Base-by-base conservation (phyloP, 2,797 vertebrate genomes). In the Ataeniobius toweri region DNA sequence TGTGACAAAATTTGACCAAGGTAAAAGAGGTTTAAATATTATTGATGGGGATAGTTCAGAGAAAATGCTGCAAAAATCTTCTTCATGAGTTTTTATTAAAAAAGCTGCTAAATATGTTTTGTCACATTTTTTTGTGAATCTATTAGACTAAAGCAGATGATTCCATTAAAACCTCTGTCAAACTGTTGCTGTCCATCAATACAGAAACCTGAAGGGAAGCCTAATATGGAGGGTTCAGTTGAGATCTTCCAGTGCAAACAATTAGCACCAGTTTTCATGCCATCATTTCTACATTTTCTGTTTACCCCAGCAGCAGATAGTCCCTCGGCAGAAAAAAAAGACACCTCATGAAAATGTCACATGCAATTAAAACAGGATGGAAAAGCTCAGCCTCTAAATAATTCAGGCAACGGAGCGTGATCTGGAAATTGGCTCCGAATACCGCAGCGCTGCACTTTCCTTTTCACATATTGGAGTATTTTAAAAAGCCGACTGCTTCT, bases 311-410 rank as follows among this genome's bases (percentile, higher is more conserved):
- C 80, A 82, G 83, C 79, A 82, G 79, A 31, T 81, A 83, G 86
- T 70, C 39, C 83, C 77, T 84, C 76, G 83, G 86, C 92, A 89
- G 88, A 89, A 86, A 83, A 91, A 91, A 90, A 87, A 85, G 90
- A 93, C 90, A 90, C 82, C 88, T 92, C 91, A 75, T 90, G 91
- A 89, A 94, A 94, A 94, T 93, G 94, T 93, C 93, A 94, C 91
- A 86, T 85, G 88, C 91, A 95, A 94, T 95, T 95, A 94, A 93
- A 92, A 88, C 36, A 88, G 89, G 89, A 88, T 70, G 77, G 78
- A 88, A 88, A 82, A 68, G 80, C 81, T 84, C 84, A 59, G 77
- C 72, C 86, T 83, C 79, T 95, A 94, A 95, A 95, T 94, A 93
- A 94, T 94, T 94, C 91, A 93, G 87, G 92, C 93, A 91, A 83